Base-by-base conservation (phyloP, 37 sponge, comb jelly and placozoan genomes). In the Chondrosia reniformis region DNA sequence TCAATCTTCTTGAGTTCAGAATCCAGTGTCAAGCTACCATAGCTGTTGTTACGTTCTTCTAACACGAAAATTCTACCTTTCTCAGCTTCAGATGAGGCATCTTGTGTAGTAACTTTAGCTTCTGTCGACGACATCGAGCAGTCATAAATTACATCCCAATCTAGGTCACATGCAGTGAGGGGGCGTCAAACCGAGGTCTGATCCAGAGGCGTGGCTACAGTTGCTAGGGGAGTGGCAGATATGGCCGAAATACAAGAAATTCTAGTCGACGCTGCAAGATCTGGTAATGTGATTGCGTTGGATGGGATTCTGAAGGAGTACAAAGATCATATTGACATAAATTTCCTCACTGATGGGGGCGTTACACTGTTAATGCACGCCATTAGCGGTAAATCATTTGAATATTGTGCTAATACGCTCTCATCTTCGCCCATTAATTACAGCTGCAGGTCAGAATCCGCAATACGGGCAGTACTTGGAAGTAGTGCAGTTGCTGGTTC, bases 291-390 rank as follows among this genome's bases (percentile, higher is more conserved):
- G 72, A 44, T 69, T 7, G 43, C 72, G 15, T 39, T 69, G 72
- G 72, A 69, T 17, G 12, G 45, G n/a, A 37, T 81, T 0, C 32
- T 63, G 41, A 40, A 79, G n/a, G 37, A 32, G 32, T 33, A 41
- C 19, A 43, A 46, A 10, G 27, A 27, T 32, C 46, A 52, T 27
- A 27, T 79, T 2, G 75, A 82, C 27, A 31, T 90, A 19, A 76
- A 85, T 41, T 31, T 86, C 24, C 46, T 55, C 4, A 83, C 87
- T 28, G 81, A 83, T n/a, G 87, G 73, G 13, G 91, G 91, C 1
- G 54, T 83, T 31, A 86, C 83, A 13, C 80, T 86, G 13, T 80
- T 90, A 15, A 90, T 83, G 80, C 80, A 85, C 55, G 73, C 91
- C 2, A 67, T 90, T 55, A 79, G 79, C 67, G 91, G 86, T 86